phyloP scores from a whole-genome alignment of 2,113 vertebrate species.

The human (Homo sapiens) region DNA sequence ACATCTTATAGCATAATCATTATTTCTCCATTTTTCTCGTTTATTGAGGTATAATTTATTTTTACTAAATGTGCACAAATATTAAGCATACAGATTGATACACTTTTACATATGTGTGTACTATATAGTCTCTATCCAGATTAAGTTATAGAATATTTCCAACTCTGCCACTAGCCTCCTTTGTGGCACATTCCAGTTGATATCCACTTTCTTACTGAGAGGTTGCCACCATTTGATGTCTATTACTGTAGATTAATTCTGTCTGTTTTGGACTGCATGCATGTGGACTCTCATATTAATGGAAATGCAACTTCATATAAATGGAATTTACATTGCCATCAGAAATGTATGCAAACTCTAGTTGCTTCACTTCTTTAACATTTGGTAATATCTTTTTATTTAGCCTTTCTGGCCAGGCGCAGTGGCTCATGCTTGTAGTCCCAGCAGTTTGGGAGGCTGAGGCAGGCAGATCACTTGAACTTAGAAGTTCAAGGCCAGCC shows the following conservation, averaged over 20 bases:
- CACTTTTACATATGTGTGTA: not conserved
- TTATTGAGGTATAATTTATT: not conserved
- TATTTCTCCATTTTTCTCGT: not conserved
- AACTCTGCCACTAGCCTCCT: not conserved
- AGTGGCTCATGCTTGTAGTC: too few relatives aligned
- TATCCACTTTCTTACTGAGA: not conserved
- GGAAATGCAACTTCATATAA: conserved; percentile 30
- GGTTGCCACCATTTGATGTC: not conserved
- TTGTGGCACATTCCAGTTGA: not conserved
- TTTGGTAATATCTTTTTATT: not conserved
- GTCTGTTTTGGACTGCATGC: conserved; percentile 1
- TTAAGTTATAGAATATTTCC: not conserved
- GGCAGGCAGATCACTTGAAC: too few relatives aligned
- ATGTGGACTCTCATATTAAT: conserved; percentile 26
- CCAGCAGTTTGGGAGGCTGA: too few relatives aligned
- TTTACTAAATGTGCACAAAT: not conserved
- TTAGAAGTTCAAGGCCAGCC: too few relatives aligned
- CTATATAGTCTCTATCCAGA: not conserved
- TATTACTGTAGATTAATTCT: conserved; percentile 5
- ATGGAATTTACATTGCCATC: conserved; percentile 1
- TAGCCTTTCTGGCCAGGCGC: not conserved
- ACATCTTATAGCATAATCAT: not conserved
- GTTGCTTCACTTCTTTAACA: not conserved
- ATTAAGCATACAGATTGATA: not conserved
- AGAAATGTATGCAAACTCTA: not conserved